Conservation (phyloP, 2,797 vertebrate genomes). For the Gallinago solitaria region DNA sequence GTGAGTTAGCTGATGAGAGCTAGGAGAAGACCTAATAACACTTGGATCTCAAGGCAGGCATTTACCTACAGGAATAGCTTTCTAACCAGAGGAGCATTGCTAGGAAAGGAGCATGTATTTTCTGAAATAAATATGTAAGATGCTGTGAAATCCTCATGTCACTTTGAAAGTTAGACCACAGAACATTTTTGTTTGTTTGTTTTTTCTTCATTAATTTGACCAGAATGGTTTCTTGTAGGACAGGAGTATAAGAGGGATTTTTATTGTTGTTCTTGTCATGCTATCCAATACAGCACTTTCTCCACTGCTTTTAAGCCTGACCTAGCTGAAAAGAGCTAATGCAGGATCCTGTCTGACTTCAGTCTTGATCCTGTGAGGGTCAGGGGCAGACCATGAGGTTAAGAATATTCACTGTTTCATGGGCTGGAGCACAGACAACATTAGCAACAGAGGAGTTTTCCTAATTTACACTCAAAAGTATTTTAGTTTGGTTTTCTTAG, state of each 20-base stretch:
- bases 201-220: background rate
- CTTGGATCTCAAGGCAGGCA: background rate
- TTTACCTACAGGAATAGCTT: background rate
- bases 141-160: background rate
- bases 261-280: background rate
- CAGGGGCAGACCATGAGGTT: background rate
- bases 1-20: background rate
- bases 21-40: background rate
- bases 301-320: background rate
- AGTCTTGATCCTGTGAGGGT: background rate
- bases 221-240: background rate
- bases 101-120: background rate
- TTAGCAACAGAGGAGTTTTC: background rate
- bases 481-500: background rate
- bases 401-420: background rate
- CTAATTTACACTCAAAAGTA: background rate
- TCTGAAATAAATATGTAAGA: background rate
- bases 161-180: background rate
- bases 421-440: background rate
- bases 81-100: background rate
- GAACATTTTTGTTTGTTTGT: background rate
- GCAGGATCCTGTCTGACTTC: background rate
- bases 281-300: background rate
- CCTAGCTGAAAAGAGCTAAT: background rate
- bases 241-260: background rate